These are phyloP conservation scores for Crocuta crocuta DNA, from an alignment of 2,113 vertebrate species.

Conservation along the genomic window DNA sequence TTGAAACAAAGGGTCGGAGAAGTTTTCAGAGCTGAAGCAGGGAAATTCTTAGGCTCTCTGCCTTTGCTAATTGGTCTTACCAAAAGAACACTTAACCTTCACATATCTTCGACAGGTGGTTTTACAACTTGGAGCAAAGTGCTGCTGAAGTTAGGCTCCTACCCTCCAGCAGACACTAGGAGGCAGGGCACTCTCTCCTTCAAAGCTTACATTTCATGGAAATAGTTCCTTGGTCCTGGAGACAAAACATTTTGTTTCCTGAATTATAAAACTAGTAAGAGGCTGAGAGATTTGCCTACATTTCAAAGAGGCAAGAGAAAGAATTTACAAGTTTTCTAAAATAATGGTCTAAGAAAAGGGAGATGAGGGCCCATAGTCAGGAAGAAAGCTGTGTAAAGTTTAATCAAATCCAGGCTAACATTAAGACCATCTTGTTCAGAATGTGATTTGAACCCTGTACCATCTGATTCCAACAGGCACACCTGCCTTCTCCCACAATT, in stretches of 20 bases:
- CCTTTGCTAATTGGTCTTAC: neutral
- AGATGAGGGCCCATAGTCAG: neutral
- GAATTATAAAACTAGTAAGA: neutral
- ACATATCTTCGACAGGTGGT: neutral
- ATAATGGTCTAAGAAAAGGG: neutral
- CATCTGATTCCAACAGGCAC: neutral
- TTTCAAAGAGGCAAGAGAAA: conserved; percentile 35
- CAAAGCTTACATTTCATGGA: neutral
- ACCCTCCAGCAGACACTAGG: neutral
- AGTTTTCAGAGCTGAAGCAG: neutral
- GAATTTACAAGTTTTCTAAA: conserved; percentile 10
- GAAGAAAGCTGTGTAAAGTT: neutral
- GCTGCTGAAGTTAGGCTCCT: neutral
- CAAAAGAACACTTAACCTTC: neutral
- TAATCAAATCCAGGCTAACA: neutral
- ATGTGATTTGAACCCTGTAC: neutral
- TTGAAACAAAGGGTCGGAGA: too few relatives aligned
- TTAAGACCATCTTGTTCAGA: neutral
- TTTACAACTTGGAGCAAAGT: neutral
- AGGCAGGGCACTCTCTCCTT: neutral
- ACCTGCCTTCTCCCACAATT: neutral
- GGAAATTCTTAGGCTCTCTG: neutral
- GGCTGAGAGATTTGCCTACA: neutral
- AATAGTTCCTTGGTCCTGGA: neutral
- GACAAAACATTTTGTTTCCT: conserved; percentile 34